Percentiles rank a stretch among this genome's conserved stretches.
Evolutionary conservation across 2,888 invertebrate genomes (phyloP).

Genomic region (Schizaphis graminum): DNA sequence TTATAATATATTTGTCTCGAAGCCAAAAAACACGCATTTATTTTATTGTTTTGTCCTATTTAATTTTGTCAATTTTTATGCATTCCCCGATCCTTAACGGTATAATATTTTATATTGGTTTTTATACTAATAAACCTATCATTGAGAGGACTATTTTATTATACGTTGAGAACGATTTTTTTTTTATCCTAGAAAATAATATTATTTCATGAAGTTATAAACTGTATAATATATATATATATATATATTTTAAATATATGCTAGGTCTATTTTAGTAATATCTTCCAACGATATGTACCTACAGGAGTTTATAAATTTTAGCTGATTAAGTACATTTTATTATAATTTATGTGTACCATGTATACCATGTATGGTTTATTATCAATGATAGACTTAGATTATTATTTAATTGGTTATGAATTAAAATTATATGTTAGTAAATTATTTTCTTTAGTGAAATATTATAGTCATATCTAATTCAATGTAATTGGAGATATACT

Average conservation of each 20-base stretch:
- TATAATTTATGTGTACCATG: not conserved
- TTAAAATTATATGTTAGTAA: not conserved
- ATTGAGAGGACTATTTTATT: not conserved
- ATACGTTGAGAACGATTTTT: not conserved
- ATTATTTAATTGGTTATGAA: not conserved
- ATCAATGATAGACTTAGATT: not conserved
- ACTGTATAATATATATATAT: too few species aligned
- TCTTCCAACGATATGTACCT: not conserved
- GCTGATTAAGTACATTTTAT: not conserved
- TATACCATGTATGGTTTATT: not conserved
- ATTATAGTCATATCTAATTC: not conserved
- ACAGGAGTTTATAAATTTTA: not conserved
- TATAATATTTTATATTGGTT: not conserved
- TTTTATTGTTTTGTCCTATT: not conserved
- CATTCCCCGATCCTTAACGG: not conserved
- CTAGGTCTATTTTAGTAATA: not conserved
- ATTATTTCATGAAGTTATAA: not conserved
- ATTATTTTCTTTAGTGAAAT: not conserved
- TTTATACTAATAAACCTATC: not conserved
- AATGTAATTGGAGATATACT: not conserved
- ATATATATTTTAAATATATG: not conserved
- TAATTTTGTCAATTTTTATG: not conserved
- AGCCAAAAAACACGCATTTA: not conserved
- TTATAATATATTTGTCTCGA: not conserved
- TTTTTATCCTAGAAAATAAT: not conserved